These are phyloP conservation scores for Campoletis raptor DNA, from an alignment of 2,888 invertebrate species.

Conservation along the genomic window DNA sequence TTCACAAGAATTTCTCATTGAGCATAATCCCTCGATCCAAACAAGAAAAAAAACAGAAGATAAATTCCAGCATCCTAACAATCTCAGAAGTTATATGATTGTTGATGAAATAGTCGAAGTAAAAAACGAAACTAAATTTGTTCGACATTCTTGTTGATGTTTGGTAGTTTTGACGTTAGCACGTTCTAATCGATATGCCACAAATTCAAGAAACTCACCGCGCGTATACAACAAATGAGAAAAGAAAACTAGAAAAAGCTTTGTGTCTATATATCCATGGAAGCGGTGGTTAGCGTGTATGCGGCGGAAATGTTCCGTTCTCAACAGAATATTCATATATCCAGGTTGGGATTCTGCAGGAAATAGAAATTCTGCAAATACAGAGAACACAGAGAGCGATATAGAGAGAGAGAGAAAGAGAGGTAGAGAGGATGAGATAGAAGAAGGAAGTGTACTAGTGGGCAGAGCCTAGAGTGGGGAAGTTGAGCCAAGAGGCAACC, in stretches of 20 bases:
- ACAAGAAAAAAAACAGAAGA: not conserved
- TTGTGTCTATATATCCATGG: not conserved
- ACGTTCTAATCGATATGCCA: not conserved
- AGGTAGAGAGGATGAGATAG: slow-evolving; percentile 20
- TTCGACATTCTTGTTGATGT: not conserved
- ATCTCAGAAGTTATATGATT: not conserved
- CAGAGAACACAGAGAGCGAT: not conserved
- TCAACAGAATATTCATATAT: slow-evolving; percentile 60
- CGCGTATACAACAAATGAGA: slow-evolving; percentile 26
- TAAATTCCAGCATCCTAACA: not conserved
- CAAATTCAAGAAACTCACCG: slow-evolving; percentile 7
- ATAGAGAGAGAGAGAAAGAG: slow-evolving; percentile 13
- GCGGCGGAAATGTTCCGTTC: slow-evolving; percentile 44
- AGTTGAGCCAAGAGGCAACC: slow-evolving; percentile 48
- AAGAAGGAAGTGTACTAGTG: slow-evolving; percentile 19
- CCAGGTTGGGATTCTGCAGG: slow-evolving; percentile 35
- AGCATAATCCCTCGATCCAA: not conserved
- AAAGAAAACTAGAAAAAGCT: not conserved
- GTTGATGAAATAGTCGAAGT: not conserved
- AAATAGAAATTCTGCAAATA: slow-evolving; percentile 44
- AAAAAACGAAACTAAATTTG: not conserved
- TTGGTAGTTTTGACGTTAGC: not conserved
- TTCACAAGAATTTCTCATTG: slow-evolving; percentile 56
- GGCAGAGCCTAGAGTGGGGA: slow-evolving; percentile 26
- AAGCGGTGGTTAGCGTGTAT: slow-evolving; percentile 26